Percentiles rank a stretch among this genome's conserved stretches.
These are phyloP conservation scores for Rhodophaea formosa DNA, from an alignment of 2,888 invertebrate species.

Conservation along the genomic window DNA sequence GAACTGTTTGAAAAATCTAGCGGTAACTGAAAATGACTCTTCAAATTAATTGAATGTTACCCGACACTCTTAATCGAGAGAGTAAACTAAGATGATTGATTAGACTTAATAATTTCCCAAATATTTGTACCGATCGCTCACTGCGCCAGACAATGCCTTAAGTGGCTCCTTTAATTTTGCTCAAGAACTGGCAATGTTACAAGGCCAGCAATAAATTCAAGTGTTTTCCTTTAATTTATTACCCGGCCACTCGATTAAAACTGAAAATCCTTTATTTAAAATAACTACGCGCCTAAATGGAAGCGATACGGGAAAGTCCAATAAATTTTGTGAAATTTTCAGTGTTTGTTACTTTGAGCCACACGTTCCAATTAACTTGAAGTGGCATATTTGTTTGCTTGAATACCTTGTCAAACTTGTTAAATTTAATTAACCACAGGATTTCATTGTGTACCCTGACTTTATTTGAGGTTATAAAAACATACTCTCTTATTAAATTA, in stretches of 20 bases:
- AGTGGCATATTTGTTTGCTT: no score
- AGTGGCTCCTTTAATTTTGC: conserved; percentile 16
- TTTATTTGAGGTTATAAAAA: no score
- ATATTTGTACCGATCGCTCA: conserved; percentile 57
- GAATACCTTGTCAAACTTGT: no score
- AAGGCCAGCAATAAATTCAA: conserved; percentile 37
- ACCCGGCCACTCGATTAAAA: conserved; percentile 24
- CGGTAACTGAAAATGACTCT: neutral
- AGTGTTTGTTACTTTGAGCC: neutral
- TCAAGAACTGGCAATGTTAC: conserved; percentile 24
- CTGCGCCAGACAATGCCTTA: conserved; percentile 18
- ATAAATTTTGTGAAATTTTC: conserved; percentile 2
- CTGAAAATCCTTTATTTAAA: conserved; percentile 20
- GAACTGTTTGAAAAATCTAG: neutral
- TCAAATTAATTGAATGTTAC: neutral
- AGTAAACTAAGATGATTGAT: conserved; percentile 63
- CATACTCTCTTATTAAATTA: no score
- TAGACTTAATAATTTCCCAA: conserved; percentile 54
- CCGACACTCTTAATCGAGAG: conserved; percentile 21
- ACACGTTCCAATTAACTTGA: neutral
- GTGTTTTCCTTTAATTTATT: conserved; percentile 58
- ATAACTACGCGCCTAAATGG: conserved; percentile 7
- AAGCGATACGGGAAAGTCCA: neutral
- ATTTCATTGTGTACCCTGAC: no score
- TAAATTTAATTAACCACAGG: no score